Base-by-base conservation (phyloP, 1,140 invertebrate genomes). In the Lasioglossum albipes region DNA sequence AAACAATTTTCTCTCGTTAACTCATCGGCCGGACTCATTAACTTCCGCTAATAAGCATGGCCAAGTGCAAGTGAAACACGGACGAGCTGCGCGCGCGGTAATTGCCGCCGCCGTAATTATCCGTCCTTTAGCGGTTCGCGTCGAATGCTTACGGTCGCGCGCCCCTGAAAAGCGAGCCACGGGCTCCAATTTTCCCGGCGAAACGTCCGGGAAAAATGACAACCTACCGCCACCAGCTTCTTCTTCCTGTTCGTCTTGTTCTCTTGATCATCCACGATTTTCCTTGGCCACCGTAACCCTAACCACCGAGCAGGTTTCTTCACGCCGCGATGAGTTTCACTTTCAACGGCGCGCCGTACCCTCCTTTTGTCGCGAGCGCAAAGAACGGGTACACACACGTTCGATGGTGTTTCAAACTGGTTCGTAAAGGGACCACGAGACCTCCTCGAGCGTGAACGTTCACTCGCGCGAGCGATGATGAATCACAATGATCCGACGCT, bases 1-100 rank as follows among this genome's bases (percentile, higher is more conserved):
- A 62, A 69, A 81, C 66, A 67, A 81, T 81, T 81, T 69, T 75
- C 79, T 54, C 79, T 75, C 73, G 65, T 81, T 81, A 81, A 70
- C 18, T 62, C 73, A 64, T 75, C 73, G 27, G 31, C 13, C n/a
- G 20, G 18, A 52, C 45, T 81, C 66, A 52, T 75, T 81, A 76
- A 76, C 57, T 67, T 49, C 66, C n/a, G 45, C 42, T 76, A 70
- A 81, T 81, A 75, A 75, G 73, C 73, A 68, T 65, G 49, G 54
- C 64, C 66, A 70, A 75, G 72, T 68, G 72, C 79, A 68, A 81
- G 73, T 76, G 66, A 81, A 76, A 76, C 66, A 68, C 10, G 22
- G 20, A 7, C 41, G 22, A 22, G 42, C 36, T 5, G 36, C 36
- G 36, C 36, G 36, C 61, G 18, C 22, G 6, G 31, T 73, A 66